Evolutionary conservation across 2,888 invertebrate species (phyloP), one percentile per base, ranked within the genome.

Genomic region (Acleris cristana): DNA sequence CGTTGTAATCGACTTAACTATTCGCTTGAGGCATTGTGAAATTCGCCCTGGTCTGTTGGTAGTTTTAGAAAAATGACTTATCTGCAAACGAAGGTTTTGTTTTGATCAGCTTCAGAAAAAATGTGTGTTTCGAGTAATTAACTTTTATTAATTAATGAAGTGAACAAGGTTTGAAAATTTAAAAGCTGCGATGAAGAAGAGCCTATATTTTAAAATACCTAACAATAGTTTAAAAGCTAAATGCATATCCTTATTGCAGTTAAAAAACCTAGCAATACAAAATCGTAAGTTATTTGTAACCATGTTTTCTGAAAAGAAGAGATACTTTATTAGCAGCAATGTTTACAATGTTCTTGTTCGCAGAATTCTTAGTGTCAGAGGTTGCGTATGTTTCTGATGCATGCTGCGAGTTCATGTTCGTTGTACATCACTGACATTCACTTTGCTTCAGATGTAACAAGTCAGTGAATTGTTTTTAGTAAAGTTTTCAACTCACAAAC

Each of bases 1-100:
- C 67, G 57, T 52, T 67, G 65, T 65, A 71, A 69, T 67, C 71
- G 65, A 44, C 68, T 72, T 69, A 71, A 69, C 70, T 21, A 70
- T 68, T 69, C 61, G 71, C 63, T 56, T 8, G 56, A 52, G 72
- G 70, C 69, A 64, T 66, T 57, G 58, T 67, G 59, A 65, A 65
- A 58, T 69, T 69, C n/a, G 48, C 53, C 48, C 62, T 54, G 62
- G 45, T 60, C 54, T 68, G 40, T 21, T 56, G 26, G 40, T 44
- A 14, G 51, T n/a, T 62, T 23, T 26, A 52, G n/a, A 18, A 18
- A 54, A 52, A 19, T 14, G 1, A 52, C 14, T 40, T 14, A 14
- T 14, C 40, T 14, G 40, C 34, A 34, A 12, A 34, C 12, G 3
- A 34, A 34, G 34, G 34, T 14, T 14, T 40, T 40, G 14, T 14